Base-by-base conservation (phyloP, 2,113 vertebrate species). In the Pseudorectes ferrugineus region DNA sequence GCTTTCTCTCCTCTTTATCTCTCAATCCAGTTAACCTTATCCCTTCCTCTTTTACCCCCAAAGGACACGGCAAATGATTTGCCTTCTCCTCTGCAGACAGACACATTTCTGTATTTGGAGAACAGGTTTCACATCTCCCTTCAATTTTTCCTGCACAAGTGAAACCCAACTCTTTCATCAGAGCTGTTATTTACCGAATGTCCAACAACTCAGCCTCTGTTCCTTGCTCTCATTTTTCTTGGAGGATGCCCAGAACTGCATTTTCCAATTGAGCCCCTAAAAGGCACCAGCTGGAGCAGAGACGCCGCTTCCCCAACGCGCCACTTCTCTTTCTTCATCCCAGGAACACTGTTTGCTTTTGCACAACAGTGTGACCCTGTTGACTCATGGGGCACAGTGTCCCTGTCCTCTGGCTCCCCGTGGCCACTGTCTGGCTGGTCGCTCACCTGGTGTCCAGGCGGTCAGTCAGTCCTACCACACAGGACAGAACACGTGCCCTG, bases 291-390 rank as follows among this genome's bases (percentile, higher is more conserved):
- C 26, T 1, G 6, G 49, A 90, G 45, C 28, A 68, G 58, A 48
- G 52, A 20, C 0, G 0, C 45, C 1, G 0, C 67, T 84, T 92
- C 72, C 58, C 42, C 29, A 17, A 1, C 0, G 35, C 26, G 5
- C 25, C 65, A 25, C 40, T 77, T 84, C 59, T 89, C 54, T 52
- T 89, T 87, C 28, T 48, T 15, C n/a, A 45, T n/a, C 25, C 35
- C 38, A 70, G 46, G 42, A 33, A n/a, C 7, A 1, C n/a, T 90
- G 85, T 90, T 95, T 93, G 79, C 79, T 77, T 76, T 92, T 77
- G 88, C 92, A 77, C 72, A 97, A 83, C 91, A 7, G 23, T 1
- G 4, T 58, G 91, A 45, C 24, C 12, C 51, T 70, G 67, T 66
- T 85, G 88, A 85, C 75, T 82, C 74, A 51, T 0, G 13, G 71